A percentile compares a stretch with the other conserved stretches of the same genome.
Conservation (phyloP, 1,140 invertebrate species). For the Ericerus pela region DNA sequence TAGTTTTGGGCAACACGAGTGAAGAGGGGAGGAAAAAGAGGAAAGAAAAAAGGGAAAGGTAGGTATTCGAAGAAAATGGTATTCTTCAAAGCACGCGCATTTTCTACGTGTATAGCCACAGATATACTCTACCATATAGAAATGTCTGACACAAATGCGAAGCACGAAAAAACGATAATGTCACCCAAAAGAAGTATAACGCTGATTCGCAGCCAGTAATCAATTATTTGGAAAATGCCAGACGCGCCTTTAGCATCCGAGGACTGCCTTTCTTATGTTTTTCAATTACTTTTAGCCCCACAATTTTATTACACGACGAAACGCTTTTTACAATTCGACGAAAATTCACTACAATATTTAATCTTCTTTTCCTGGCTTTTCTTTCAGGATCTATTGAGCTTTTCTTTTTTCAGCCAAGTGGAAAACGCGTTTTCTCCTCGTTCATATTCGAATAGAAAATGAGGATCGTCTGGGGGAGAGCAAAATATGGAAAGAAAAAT, state of each 20-base stretch:
- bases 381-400: background rate
- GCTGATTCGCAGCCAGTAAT: constrained; percentile 10
- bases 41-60: no score
- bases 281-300: constrained; percentile 7
- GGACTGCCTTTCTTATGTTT: constrained; percentile 12
- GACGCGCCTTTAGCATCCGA: constrained; percentile 9
- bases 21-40: no score
- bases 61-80: no score
- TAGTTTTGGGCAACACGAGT: no score
- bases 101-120: background rate
- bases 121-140: background rate
- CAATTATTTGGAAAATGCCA: constrained; percentile 12
- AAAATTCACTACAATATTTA: constrained; percentile 10
- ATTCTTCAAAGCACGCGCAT: background rate
- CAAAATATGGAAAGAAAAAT: no score
- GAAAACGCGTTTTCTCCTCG: no score
- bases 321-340: constrained; percentile 6
- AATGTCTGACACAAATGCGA: background rate
- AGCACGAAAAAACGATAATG: background rate
- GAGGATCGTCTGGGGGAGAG: no score
- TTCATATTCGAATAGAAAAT: no score
- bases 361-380: constrained; percentile 7
- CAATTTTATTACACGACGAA: constrained; percentile 7
- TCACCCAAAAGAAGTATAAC: constrained; percentile 8
- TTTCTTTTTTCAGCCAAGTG: constrained; percentile 3